These are phyloP conservation scores for Lycocorax pyrrhopterus DNA, from an alignment of 2,113 vertebrate species.

Conservation along the genomic window DNA sequence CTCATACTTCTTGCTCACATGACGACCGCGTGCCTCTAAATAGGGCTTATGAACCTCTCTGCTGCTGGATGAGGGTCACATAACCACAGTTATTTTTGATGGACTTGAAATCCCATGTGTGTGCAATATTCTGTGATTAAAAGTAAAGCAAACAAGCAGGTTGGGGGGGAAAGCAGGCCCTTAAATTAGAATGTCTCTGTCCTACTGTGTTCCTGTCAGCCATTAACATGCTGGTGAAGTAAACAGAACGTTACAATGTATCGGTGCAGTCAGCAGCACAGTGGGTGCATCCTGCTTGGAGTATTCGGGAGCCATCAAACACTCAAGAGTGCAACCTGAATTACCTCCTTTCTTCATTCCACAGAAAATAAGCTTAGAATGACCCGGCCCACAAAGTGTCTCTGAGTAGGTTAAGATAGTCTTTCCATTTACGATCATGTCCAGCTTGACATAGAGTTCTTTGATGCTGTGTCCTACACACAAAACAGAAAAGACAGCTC, in stretches of 20 bases:
- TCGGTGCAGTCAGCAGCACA: not conserved
- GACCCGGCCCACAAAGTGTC: constrained; percentile 29
- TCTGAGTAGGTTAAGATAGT: constrained; percentile 42
- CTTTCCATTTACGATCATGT: constrained; percentile 24
- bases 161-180: not conserved
- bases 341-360: constrained; percentile 80
- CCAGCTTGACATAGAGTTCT: constrained; percentile 18
- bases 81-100: not conserved
- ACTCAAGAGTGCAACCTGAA: not conserved
- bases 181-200: constrained; percentile 1
- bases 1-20: not conserved
- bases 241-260: not conserved
- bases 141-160: not conserved
- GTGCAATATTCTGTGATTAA: not conserved
- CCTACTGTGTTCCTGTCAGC: constrained; percentile 1
- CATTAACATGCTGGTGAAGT: not conserved
- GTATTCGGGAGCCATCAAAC: not conserved
- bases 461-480: constrained; percentile 62
- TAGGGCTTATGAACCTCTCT: not conserved
- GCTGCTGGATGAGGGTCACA: not conserved
- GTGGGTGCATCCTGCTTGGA: not conserved
- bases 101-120: not conserved
- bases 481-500: not conserved
- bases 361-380: constrained; percentile 65
- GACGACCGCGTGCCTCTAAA: not conserved